Base-by-base conservation (phyloP, 2,797 vertebrate genomes). In the Sebastiscus albofasciatus region DNA sequence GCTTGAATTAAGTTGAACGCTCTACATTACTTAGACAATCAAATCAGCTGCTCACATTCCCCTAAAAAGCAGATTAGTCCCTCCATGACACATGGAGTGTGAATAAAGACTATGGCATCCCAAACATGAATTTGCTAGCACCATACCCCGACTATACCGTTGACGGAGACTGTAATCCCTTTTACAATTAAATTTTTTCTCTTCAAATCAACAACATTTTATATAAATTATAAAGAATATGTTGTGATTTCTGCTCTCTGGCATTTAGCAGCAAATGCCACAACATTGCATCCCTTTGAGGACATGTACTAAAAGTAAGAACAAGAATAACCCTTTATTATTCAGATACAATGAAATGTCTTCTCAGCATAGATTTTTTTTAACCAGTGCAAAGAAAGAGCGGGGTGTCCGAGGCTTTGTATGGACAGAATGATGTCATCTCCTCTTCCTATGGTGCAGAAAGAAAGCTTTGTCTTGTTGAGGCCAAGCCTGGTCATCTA, bases 381-480 rank as follows among this genome's bases (percentile, higher is more conserved):
- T 24, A 20, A 85, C 56, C 29, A 60, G 68, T 72, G 80, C 59
- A 90, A 72, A 85, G 84, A 91, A 85, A 87, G 86, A 89, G 89
- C 65, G 89, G 90, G 92, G 84, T 90, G 88, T 91, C 89, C 81
- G 82, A 88, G 72, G 71, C 91, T 95, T 93, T 93, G 87, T 92
- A 85, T 91, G 90, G 87, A 90, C 89, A 89, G 72, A 79, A 91
- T 96, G 94, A 96, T 93, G 93, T 96, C 95, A 95, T 94, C 69
- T 94, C 92, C 93, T 90, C 88, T 93, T 96, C 95, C 95, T 93
- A 87, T 93, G 93, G 87, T 86, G 92, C 84, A 96, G 93, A 94
- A 96, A 94, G 94, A 92, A 87, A 84, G 87, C 93, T 95, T 95
- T 96, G 95, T 96, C 90, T 90, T 77, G 74, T 71, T 7, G 83